phyloP scores from a whole-genome alignment of 2,797 vertebrate species.

The Discoglossus pictus region DNA sequence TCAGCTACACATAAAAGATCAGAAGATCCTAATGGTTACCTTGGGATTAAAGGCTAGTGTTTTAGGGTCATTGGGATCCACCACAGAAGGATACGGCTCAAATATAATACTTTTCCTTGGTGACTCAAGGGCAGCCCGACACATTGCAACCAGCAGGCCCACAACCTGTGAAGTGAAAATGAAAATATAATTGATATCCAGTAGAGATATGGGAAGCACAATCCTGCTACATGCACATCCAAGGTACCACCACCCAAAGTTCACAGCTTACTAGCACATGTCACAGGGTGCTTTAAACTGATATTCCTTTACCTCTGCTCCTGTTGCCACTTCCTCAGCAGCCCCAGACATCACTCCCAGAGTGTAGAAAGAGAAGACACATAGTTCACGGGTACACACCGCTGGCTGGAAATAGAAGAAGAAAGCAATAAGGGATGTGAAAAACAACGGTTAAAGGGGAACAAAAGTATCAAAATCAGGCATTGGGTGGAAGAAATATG shows the following conservation, averaged over 20 bases:
- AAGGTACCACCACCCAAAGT: no score
- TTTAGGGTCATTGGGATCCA: constrained; percentile 97
- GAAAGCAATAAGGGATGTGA: neutral
- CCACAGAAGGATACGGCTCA: constrained; percentile 96
- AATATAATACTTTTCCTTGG: constrained; percentile 98
- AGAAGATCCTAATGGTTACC: constrained; percentile 61
- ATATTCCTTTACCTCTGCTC: constrained; percentile 82
- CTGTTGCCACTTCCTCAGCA: constrained; percentile 95
- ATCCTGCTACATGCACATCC: no score
- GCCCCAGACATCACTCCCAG: constrained; percentile 98
- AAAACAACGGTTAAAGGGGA: no score
- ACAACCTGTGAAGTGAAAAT: constrained; percentile 78
- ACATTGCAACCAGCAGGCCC: constrained; percentile 96
- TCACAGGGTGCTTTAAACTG: neutral
- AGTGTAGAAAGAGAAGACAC: constrained; percentile 98
- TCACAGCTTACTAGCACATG: no score
- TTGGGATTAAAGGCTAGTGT: constrained; percentile 98
- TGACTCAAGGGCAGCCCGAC: constrained; percentile 95
- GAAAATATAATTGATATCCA: neutral
- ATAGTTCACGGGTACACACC: constrained; percentile 95
- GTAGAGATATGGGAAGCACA: neutral
- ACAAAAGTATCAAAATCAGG: no score
- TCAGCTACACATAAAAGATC: no score
- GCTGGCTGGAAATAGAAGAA: constrained; percentile 82
- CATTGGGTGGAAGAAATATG: no score